Evolutionary conservation across 2,113 vertebrate species (phyloP).

Genomic region (Campylorhamphus procurvoides): DNA sequence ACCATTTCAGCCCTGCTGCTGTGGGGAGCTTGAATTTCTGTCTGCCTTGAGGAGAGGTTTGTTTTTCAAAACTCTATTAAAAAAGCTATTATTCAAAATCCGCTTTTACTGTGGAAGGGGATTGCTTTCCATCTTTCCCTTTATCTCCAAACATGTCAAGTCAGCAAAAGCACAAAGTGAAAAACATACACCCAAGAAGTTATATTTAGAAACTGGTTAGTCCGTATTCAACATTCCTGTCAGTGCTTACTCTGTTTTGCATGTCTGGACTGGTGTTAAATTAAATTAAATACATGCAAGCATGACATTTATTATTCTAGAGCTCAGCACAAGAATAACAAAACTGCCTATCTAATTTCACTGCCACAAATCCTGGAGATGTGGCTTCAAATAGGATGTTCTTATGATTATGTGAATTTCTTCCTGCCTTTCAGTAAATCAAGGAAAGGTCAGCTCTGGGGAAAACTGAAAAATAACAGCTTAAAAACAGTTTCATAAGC

Average conservation of each 20-base stretch:
- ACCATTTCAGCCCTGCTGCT: not conserved
- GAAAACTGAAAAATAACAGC: slow-evolving; percentile 21
- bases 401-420: slow-evolving; percentile 26
- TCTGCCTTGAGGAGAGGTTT: not conserved
- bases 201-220: slow-evolving; percentile 68
- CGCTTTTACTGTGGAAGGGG: not conserved
- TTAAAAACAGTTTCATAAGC: not conserved
- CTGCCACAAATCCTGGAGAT: not conserved
- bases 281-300: slow-evolving; percentile 64
- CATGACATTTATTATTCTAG: slow-evolving; percentile 61
- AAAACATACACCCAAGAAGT: slow-evolving; percentile 49
- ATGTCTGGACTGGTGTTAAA: slow-evolving; percentile 69
- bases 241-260: slow-evolving; percentile 62
- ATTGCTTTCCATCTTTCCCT: slow-evolving; percentile 13
- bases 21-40: slow-evolving; percentile 11
- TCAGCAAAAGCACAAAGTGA: slow-evolving; percentile 58
- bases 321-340: slow-evolving; percentile 37
- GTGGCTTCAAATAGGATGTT: slow-evolving; percentile 3
- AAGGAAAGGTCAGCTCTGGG: not conserved
- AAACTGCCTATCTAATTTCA: slow-evolving; percentile 45
- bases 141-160: slow-evolving; percentile 61
- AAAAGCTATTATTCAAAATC: slow-evolving; percentile 35
- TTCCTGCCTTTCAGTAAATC: slow-evolving; percentile 27
- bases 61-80: slow-evolving; percentile 27
- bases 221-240: slow-evolving; percentile 68